Base-by-base conservation (phyloP, 1,140 invertebrate genomes). In the Heliconius melpomene region DNA sequence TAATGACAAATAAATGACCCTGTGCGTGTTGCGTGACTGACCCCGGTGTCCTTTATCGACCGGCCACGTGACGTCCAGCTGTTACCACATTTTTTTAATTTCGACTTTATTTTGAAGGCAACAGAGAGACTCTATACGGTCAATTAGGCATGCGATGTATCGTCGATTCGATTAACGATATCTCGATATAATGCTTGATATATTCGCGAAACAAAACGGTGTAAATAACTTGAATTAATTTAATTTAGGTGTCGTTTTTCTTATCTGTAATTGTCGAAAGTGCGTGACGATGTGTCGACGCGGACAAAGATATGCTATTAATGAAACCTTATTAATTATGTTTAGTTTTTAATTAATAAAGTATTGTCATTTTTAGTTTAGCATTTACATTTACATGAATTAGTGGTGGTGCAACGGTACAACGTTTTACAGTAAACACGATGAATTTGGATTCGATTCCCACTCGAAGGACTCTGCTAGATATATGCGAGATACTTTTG, bases 161-260 rank as follows among this genome's bases (percentile, higher is more conserved):
- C 73, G 78, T 82, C 80, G 84, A 77, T 77, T 72, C 74, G 75
- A 85, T 85, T 82, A 82, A 80, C 52, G 84, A 72, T 83, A 85
- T 80, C 82, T 80, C 82, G 60, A 70, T 77, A 71, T 71, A 78
- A 83, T 79, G 78, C 76, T 82, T 82, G 82, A 85, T 82, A 80
- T 79, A 83, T 85, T 82, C 83, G 77, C 40, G 29, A 75, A 80
- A 80, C 79, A 75, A 77, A 84, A 82, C 38, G 81, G 72, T 40
- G 79, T 78, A 70, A 81, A 81, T 74, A 81, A 74, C 54, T 76
- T 46, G 72, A 78, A 81, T 81, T 81, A 81, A 81, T 81, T 77
- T 78, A 66, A 81, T 81, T 77, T 78, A 74, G 60, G 46, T 78
- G 79, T 78, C 75, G 57, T 72, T 60, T 75, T 38, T 38, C 71